Percentiles rank a stretch among this genome's conserved stretches.
phyloP scores from a whole-genome alignment of 2,113 vertebrate genomes.

The Siniperca knerii region DNA sequence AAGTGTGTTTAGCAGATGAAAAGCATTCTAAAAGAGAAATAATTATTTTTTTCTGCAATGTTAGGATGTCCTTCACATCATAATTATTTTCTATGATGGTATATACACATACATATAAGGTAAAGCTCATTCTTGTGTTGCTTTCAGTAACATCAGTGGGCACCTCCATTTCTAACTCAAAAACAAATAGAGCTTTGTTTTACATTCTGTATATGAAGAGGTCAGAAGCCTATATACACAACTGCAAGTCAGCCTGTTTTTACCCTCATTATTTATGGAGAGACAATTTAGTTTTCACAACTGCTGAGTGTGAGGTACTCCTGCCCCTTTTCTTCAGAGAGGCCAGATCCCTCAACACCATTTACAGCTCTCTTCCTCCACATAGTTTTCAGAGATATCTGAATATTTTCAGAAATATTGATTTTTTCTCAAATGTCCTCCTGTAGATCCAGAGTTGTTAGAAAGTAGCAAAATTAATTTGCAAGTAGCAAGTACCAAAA shows the following conservation, averaged over 20 bases:
- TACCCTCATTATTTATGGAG: background rate
- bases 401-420: constrained; percentile 18
- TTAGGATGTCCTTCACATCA: background rate
- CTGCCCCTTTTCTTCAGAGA: background rate
- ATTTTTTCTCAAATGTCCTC: constrained; percentile 4
- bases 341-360: background rate
- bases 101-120: background rate
- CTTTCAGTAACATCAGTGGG: background rate
- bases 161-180: background rate
- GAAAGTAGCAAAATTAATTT: background rate
- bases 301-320: background rate
- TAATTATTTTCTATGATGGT: background rate
- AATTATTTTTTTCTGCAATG: background rate
- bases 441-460: background rate
- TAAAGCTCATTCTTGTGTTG: background rate
- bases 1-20: background rate
- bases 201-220: background rate
- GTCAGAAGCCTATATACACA: background rate
- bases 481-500: background rate
- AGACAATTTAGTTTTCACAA: constrained; percentile 1
- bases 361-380: background rate
- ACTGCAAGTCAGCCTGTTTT: background rate
- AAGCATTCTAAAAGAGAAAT: background rate
- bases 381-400: background rate
- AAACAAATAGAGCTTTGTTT: constrained; percentile 1